Conservation (phyloP, 2,113 vertebrate genomes). For the Neoarius graeffei region DNA sequence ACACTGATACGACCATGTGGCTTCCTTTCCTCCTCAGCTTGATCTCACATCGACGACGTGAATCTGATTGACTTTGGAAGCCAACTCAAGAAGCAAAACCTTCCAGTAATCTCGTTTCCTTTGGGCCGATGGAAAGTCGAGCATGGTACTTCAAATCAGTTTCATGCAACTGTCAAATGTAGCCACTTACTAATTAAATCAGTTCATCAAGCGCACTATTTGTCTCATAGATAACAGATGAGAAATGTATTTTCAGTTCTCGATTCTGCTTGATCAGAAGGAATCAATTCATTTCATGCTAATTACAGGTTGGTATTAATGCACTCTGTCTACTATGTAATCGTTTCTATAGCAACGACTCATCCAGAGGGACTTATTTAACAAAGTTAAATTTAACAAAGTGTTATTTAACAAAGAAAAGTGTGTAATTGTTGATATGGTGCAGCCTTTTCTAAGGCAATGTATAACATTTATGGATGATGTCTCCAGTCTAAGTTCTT, state of each 20-base stretch:
- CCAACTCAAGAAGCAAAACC: background rate
- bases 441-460: background rate
- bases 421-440: background rate
- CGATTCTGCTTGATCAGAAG: no score
- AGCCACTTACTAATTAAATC: background rate
- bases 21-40: background rate
- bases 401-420: background rate
- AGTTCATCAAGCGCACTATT: background rate
- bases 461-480: background rate
- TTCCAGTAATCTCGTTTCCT: background rate
- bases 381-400: no score
- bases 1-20: background rate
- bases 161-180: background rate
- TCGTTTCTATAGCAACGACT: background rate
- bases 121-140: background rate
- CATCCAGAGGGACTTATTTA: background rate
- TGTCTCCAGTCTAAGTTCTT: background rate
- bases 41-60: background rate
- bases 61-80: background rate
- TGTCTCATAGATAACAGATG: background rate
- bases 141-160: background rate
- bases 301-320: background rate
- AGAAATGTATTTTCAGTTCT: background rate
- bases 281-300: background rate
- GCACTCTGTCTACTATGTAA: background rate